A percentile compares a stretch with the other conserved stretches of the same genome.
Conservation (phyloP, 1,140 invertebrate species). For the Leguminivora glycinivorella region DNA sequence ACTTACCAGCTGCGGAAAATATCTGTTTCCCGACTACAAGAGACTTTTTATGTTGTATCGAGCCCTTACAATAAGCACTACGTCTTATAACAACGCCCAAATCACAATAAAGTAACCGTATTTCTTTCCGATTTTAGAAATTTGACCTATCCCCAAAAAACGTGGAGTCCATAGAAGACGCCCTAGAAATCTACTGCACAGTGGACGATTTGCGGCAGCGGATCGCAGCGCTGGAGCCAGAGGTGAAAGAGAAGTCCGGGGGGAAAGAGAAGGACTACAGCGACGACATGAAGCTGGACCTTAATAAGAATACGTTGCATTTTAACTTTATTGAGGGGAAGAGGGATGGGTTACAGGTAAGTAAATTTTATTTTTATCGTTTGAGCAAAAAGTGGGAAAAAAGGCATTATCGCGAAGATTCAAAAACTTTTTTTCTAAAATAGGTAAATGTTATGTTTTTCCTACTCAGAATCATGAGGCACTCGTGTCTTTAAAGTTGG, state of each 20-base stretch:
- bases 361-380: conserved; percentile 8
- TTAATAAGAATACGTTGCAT: conserved; percentile 73
- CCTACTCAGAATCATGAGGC: too few species aligned
- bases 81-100: too few species aligned
- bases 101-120: too few species aligned
- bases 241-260: conserved; percentile 56
- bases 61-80: too few species aligned
- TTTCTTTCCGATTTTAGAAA: conserved; percentile 46
- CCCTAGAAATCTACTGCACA: conserved; percentile 81
- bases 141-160: conserved; percentile 71
- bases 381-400: too few species aligned
- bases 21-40: too few species aligned
- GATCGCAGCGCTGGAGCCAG: conserved; percentile 72
- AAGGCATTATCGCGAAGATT: too few species aligned
- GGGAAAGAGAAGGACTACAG: conserved; percentile 52
- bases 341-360: conserved; percentile 79
- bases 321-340: conserved; percentile 78
- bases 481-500: too few species aligned
- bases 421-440: too few species aligned
- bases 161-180: conserved; percentile 75
- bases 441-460: too few species aligned
- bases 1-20: too few species aligned
- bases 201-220: conserved; percentile 81
- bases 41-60: too few species aligned
- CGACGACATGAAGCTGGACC: conserved; percentile 60